Evolutionary conservation across 1,140 invertebrate genomes (phyloP).

Genomic region (Saccostrea glomerata): DNA sequence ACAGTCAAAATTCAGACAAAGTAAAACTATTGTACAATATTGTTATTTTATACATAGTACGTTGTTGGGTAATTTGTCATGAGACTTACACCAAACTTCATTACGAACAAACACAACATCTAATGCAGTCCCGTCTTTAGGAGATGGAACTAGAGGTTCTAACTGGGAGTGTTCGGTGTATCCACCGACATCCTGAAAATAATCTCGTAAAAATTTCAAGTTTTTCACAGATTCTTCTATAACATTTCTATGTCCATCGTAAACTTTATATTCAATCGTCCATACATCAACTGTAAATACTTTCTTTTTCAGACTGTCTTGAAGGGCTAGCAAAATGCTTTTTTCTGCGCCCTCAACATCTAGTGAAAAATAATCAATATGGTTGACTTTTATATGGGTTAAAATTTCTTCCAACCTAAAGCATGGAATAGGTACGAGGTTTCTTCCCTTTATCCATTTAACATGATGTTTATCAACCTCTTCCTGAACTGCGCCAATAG

Average conservation of each 20-base stretch:
- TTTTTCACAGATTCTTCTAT: not conserved
- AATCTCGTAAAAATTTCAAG: not conserved
- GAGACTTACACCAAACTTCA: not conserved
- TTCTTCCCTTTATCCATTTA: not conserved
- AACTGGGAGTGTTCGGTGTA: not conserved
- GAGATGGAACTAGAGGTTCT: not conserved
- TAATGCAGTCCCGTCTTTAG: not conserved
- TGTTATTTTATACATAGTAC: no score
- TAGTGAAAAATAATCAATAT: not conserved
- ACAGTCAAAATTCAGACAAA: no score
- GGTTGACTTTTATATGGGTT: not conserved
- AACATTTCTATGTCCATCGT: not conserved
- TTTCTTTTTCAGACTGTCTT: not conserved
- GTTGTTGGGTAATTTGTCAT: no score
- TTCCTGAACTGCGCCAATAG: not conserved
- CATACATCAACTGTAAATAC: not conserved
- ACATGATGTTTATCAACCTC: constrained; percentile 9
- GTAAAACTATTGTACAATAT: no score
- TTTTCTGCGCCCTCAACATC: not conserved
- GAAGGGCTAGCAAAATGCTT: not conserved
- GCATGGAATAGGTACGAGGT: not conserved
- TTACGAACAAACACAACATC: not conserved
- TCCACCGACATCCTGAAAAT: not conserved
- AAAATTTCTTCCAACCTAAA: not conserved
- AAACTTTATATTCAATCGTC: not conserved